Conservation (phyloP, 2,888 invertebrate species). For the Pollenia labialis region DNA sequence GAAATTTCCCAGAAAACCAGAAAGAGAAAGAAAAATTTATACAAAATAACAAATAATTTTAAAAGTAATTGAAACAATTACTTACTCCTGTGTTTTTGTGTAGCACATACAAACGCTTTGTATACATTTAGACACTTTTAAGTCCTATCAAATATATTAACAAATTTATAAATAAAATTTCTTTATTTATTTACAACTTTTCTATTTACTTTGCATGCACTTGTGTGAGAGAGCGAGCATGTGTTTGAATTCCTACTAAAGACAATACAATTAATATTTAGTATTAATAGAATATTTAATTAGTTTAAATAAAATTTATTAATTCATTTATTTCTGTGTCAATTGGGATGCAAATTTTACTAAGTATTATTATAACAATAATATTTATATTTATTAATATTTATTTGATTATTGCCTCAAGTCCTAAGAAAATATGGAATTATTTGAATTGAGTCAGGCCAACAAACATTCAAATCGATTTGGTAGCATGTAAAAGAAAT, state of each 20-base stretch:
- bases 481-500: not conserved
- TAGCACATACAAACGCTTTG: not conserved
- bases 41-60: conserved; percentile 46
- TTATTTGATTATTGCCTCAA: conserved; percentile 27
- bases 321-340: conserved; percentile 20
- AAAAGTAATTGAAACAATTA: conserved; percentile 47
- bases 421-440: conserved; percentile 2
- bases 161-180: not conserved
- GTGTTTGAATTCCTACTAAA: not conserved
- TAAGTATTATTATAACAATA: not conserved
- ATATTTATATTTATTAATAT: not conserved
- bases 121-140: not conserved
- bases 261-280: conserved; percentile 32
- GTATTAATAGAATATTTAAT: conserved; percentile 52
- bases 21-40: not conserved
- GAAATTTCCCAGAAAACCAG: not conserved
- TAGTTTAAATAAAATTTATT: conserved; percentile 40
- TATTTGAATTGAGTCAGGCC: not conserved
- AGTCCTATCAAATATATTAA: conserved; percentile 1
- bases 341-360: conserved; percentile 17
- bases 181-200: not conserved
- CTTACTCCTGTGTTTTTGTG: not conserved
- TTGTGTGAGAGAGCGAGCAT: not conserved
- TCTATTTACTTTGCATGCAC: no score
- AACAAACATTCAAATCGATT: not conserved